A percentile compares a stretch with the other conserved stretches of the same genome.
These are phyloP conservation scores for Agrotis segetum DNA, from an alignment of 2,888 invertebrate genomes.

Conservation along the genomic window DNA sequence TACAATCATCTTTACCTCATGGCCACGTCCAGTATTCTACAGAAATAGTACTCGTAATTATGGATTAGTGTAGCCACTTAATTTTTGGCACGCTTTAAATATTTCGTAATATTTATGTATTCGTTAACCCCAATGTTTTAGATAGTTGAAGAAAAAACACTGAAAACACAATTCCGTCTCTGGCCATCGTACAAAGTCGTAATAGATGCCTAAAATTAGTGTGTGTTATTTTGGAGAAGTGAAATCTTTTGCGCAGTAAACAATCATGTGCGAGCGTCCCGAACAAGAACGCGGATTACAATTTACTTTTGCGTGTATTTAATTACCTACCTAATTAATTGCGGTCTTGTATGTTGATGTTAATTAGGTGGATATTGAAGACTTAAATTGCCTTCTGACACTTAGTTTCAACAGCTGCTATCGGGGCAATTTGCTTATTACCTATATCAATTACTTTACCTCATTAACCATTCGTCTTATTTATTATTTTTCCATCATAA, in stretches of 20 bases:
- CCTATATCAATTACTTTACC: neutral
- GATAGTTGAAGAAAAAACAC: neutral
- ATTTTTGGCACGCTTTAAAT: neutral
- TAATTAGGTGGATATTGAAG: conserved; percentile 5
- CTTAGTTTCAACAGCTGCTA: conserved; percentile 32
- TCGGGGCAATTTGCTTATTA: neutral
- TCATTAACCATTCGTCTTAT: neutral
- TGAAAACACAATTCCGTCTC: conserved; percentile 8
- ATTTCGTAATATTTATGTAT: neutral
- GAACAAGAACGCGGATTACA: conserved; percentile 43
- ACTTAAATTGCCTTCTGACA: conserved; percentile 24
- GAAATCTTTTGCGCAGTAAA: conserved; percentile 70
- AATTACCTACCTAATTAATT: conserved; percentile 14
- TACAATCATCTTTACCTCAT: neutral
- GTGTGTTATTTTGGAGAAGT: conserved; percentile 70
- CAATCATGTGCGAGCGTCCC: conserved; percentile 29
- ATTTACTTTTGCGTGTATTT: conserved; percentile 44
- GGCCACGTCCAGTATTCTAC: neutral
- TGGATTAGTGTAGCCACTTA: neutral
- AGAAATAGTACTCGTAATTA: neutral
- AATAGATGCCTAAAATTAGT: conserved; percentile 65
- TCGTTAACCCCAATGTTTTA: conserved; percentile 1
- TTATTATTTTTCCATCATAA: conserved; percentile 13
- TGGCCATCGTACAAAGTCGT: conserved; percentile 63
- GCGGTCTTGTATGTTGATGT: conserved; percentile 8